Percentiles rank a stretch among this genome's conserved stretches.
Evolutionary conservation across 23 tunicate genomes (phyloP).

Genomic region (Aplidium turbinatum): DNA sequence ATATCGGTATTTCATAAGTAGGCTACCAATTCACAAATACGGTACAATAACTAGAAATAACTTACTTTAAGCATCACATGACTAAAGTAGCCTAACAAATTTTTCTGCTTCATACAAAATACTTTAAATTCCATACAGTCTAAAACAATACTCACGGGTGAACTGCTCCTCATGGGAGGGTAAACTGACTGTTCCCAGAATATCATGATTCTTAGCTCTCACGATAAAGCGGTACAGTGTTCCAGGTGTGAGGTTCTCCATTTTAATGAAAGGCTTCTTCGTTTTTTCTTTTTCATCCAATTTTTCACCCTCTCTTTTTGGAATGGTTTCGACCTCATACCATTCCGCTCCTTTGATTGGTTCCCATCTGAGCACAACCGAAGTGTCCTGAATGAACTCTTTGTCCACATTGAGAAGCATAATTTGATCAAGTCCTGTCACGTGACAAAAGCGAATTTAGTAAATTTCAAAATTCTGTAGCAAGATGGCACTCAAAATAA

Average conservation of each 20-base stretch:
- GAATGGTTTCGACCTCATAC: slow-evolving; percentile 61
- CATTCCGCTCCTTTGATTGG: slow-evolving; percentile 52
- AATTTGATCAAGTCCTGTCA: slow-evolving; percentile 56
- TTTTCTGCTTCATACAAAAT: no score
- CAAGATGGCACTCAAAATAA: no score
- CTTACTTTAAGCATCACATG: no score
- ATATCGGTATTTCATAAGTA: no score
- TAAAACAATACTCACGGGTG: slow-evolving; percentile 50
- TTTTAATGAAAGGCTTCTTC: not conserved
- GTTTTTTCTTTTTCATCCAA: not conserved
- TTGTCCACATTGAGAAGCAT: slow-evolving; percentile 50
- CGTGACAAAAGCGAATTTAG: no score
- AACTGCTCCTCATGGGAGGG: slow-evolving; percentile 64
- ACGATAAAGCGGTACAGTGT: slow-evolving; percentile 65
- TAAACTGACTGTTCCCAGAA: slow-evolving; percentile 51
- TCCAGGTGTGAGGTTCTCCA: slow-evolving; percentile 60
- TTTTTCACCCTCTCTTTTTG: not conserved
- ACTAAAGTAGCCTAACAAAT: no score
- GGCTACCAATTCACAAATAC: no score
- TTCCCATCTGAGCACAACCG: slow-evolving; percentile 73
- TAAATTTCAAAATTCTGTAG: no score
- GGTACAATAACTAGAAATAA: no score
- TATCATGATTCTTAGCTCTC: slow-evolving; percentile 36
- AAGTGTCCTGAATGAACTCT: slow-evolving; percentile 71
- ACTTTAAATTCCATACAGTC: not conserved